Evolutionary conservation across 2,888 invertebrate genomes (phyloP), one percentile per base, ranked within the genome.

Genomic region (Tiphia femorata): DNA sequence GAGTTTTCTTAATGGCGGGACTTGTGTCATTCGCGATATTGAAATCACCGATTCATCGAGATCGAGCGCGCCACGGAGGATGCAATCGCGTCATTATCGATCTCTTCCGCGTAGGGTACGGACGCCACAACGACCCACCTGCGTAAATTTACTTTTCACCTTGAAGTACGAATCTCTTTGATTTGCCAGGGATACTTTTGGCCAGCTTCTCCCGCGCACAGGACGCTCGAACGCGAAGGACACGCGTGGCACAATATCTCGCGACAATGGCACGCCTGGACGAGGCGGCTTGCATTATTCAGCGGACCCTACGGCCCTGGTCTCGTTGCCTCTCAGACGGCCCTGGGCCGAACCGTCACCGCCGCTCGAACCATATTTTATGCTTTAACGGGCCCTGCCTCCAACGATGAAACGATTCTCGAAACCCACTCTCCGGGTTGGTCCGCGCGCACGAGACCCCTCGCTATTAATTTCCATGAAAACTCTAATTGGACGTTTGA

Each of bases 201-300:
- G n/a, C n/a, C n/a, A n/a, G n/a, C n/a, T n/a, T n/a, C n/a, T n/a
- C n/a, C n/a, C n/a, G n/a, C n/a, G n/a, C n/a, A n/a, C n/a, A n/a
- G n/a, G n/a, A n/a, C n/a, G n/a, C n/a, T n/a, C n/a, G n/a, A n/a
- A n/a, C n/a, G n/a, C 67, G 67, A 48, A 49, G 51, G 54, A 61
- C 63, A 62, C 58, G 57, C 49, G 49, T 41, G 49, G 60, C 61
- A 37, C 50, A 59, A 58, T 62, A 52, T 64, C 55, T 57, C 64
- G 46, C 49, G 58, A 58, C 64, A 70, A 66, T 67, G 64, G 64
- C 59, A 37, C 41, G 47, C 37, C 49, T 56, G n/a, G n/a, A n/a
- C n/a, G n/a, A n/a, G n/a, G 27, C 51, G 43, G 49, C 23, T 41
- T 70, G 64, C 70, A 70, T 70, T 62, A 70, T 70, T 70, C 70